Evolutionary conservation across 2,113 vertebrate species (phyloP).

Genomic region (Bos javanicus): DNA sequence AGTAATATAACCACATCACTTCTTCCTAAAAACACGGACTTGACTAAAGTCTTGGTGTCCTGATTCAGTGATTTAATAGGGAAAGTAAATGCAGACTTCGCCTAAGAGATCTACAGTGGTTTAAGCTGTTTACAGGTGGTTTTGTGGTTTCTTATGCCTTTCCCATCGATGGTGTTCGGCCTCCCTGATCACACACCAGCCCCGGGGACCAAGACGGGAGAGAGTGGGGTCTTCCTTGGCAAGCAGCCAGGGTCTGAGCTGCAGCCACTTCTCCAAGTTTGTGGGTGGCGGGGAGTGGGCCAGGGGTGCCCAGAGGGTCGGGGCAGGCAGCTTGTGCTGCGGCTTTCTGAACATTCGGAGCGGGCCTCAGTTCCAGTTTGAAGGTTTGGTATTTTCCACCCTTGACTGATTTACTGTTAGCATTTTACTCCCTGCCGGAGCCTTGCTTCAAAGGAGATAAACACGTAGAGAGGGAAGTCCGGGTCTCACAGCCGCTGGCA

Average conservation of each 20-base stretch:
- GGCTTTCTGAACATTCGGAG: neutral
- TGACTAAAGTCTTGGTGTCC: neutral
- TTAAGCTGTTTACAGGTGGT: neutral
- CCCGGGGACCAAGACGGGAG: neutral
- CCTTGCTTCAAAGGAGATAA: neutral
- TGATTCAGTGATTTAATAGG: neutral
- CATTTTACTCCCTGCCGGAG: neutral
- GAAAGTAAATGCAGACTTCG: neutral
- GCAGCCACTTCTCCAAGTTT: rapidly evolving
- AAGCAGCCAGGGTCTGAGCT: neutral
- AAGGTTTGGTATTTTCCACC: conserved; percentile 25
- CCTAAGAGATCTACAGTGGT: neutral
- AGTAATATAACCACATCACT: neutral
- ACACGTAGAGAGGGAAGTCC: neutral
- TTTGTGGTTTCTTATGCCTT: neutral
- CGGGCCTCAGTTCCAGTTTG: neutral
- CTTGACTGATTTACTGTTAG: neutral
- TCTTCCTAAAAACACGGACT: neutral
- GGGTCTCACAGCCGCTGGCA: neutral
- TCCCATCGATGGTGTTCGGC: rapidly evolving
- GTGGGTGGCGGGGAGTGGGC: rapidly evolving
- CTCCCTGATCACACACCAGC: neutral
- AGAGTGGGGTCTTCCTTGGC: neutral
- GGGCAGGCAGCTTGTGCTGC: neutral
- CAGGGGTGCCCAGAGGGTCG: neutral